These are phyloP conservation scores for Colletes latitarsis DNA, from an alignment of 1,140 invertebrate genomes.

Conservation along the genomic window DNA sequence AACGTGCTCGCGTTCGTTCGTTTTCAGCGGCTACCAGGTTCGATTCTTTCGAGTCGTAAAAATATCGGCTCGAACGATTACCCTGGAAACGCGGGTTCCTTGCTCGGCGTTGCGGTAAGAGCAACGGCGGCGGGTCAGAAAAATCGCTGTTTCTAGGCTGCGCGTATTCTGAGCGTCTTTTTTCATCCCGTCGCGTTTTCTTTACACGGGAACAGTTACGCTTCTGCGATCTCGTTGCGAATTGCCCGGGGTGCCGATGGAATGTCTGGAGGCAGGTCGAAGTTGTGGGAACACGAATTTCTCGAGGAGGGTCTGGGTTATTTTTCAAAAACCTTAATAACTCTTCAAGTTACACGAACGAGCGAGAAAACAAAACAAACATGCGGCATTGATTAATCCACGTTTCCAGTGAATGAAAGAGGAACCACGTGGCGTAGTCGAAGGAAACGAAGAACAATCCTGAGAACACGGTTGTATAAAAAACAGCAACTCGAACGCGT, in stretches of 20 bases:
- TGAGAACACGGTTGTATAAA: not conserved
- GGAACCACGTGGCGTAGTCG: not conserved
- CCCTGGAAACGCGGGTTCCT: slow-evolving; percentile 33
- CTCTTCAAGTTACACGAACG: no score
- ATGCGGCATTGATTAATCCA: not conserved
- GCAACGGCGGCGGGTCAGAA: slow-evolving; percentile 13
- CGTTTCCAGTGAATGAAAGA: not conserved
- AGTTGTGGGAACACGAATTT: not conserved
- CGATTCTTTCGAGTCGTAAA: slow-evolving; percentile 14
- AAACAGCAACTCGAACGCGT: not conserved
- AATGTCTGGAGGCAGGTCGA: not conserved
- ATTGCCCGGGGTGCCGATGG: not conserved
- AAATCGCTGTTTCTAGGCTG: slow-evolving; percentile 33
- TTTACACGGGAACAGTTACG: not conserved
- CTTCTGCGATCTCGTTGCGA: not conserved
- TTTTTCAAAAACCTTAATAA: no score
- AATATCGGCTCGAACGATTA: slow-evolving; percentile 39
- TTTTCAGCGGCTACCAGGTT: not conserved
- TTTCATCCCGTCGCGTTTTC: not conserved
- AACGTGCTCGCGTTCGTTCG: not conserved
- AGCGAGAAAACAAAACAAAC: no score
- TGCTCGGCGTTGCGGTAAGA: slow-evolving; percentile 1
- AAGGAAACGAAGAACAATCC: not conserved
- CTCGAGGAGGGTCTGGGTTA: no score
- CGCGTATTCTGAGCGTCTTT: not conserved